Conservation (phyloP, 2,113 vertebrate species). For the Nesogale talazaci region DNA sequence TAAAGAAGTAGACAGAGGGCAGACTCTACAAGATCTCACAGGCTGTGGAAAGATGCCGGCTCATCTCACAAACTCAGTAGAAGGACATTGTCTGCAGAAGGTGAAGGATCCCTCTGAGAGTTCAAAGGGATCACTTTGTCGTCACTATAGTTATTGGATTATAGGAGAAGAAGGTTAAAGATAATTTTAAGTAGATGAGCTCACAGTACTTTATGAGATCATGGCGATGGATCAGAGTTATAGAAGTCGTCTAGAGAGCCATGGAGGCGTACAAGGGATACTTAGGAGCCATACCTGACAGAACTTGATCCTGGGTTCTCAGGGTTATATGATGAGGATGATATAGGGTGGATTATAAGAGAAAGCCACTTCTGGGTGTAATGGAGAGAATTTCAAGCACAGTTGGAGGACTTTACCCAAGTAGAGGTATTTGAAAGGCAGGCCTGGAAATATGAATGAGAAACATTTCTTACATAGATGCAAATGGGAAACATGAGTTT, state of each 20-base stretch:
- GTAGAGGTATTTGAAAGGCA: not conserved
- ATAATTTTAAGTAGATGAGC: too few species aligned
- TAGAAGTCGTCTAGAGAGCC: not conserved
- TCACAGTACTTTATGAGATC: not conserved
- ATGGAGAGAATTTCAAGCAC: not conserved
- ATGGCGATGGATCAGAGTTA: not conserved
- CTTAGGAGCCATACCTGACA: not conserved
- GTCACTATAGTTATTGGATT: too few species aligned
- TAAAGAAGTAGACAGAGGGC: too few species aligned
- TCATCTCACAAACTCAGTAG: too few species aligned
- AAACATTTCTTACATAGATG: not conserved
- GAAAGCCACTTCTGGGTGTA: not conserved
- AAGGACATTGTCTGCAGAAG: too few species aligned
- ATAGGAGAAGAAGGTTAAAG: too few species aligned
- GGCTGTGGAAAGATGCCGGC: too few species aligned
- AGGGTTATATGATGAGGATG: not conserved
- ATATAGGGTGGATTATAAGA: not conserved
- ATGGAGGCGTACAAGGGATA: not conserved
- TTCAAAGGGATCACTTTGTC: too few species aligned
- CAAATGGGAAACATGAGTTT: not conserved
- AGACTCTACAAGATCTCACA: too few species aligned
- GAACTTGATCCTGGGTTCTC: not conserved
- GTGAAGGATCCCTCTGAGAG: too few species aligned
- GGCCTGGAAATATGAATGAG: not conserved
- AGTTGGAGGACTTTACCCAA: not conserved